Base-by-base conservation (phyloP, 2,797 vertebrate genomes). In the Peromyscus melanophrys region DNA sequence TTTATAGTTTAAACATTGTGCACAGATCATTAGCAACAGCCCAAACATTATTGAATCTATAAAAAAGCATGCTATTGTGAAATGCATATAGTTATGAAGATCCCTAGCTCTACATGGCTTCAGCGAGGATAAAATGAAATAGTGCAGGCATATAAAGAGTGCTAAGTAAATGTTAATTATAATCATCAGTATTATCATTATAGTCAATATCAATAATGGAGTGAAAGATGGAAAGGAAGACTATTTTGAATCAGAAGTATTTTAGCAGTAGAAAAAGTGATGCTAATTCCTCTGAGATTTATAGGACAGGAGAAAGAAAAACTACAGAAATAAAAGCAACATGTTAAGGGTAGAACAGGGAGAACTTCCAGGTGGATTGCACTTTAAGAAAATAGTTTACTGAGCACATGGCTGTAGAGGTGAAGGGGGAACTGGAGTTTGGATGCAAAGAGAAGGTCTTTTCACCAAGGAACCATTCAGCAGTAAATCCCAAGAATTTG, bases 401-500 rank as follows among this genome's bases (percentile, higher is more conserved):
- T 85, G 65, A 93, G 69, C 89, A 40, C 40, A 85, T 89, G 85
- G 85, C 91, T 94, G 40, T 78, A 75, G 46, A 43, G 8, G 13
- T 27, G 34, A 75, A 76, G 23, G 73, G 57, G 10, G 46, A 87
- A 73, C 71, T 95, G 93, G 71, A 40, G 27, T 91, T 88, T 84
- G 61, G n/a, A 88, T 71, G 88, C 88, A 77, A 82, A 37, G 55
- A 85, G 43, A 90, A 80, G 13, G 27, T 94, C 65, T 96, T 93
- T 77, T 89, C 80, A 88, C 55, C 10, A 90, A 88, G 61, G 67
- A 90, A n/a, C 89, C 43, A 73, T 88, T 77, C 71, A 83, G 90
- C 73, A 85, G 75, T 96, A 96, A 71, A 96, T 96, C 96, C 73
- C 81, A 37, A 43, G 46, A 97, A 83, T 96, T 93, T 96, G 25